phyloP scores from a whole-genome alignment of 1,140 invertebrate genomes.

The Calycopis cecrops region DNA sequence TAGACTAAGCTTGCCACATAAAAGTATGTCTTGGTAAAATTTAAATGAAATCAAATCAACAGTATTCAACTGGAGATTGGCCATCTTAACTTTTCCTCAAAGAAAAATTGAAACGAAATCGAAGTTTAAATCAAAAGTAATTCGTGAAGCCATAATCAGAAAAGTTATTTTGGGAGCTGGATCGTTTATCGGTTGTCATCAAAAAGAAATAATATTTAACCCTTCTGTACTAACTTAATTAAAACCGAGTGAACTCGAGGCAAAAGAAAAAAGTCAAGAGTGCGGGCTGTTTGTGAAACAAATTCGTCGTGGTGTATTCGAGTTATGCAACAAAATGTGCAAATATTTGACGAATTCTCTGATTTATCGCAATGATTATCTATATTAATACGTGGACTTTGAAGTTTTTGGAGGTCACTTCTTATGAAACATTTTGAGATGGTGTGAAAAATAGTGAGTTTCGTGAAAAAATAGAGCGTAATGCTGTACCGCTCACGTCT shows the following conservation, averaged over 20 bases:
- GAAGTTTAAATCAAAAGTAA: conserved; percentile 45
- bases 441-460: no score
- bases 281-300: conserved; percentile 6
- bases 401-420: no score
- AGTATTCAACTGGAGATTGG: background rate
- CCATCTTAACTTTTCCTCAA: conserved; percentile 8
- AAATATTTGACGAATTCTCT: background rate
- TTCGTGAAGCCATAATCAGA: conserved; percentile 44
- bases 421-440: no score
- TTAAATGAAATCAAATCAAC: no score
- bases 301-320: background rate
- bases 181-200: conserved; percentile 65
- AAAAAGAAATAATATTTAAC: conserved; percentile 58
- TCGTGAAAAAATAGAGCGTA: no score
- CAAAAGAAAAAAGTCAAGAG: conserved; percentile 28
- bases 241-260: conserved; percentile 46
- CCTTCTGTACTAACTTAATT: conserved; percentile 58
- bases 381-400: no score
- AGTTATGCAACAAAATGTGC: background rate
- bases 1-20: no score
- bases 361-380: no score
- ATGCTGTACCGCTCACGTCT: no score
- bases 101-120: conserved; percentile 40
- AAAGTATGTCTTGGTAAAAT: no score
- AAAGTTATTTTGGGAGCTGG: conserved; percentile 47